Conservation (phyloP, 1,140 invertebrate genomes). For the Calephelis nemesis region DNA sequence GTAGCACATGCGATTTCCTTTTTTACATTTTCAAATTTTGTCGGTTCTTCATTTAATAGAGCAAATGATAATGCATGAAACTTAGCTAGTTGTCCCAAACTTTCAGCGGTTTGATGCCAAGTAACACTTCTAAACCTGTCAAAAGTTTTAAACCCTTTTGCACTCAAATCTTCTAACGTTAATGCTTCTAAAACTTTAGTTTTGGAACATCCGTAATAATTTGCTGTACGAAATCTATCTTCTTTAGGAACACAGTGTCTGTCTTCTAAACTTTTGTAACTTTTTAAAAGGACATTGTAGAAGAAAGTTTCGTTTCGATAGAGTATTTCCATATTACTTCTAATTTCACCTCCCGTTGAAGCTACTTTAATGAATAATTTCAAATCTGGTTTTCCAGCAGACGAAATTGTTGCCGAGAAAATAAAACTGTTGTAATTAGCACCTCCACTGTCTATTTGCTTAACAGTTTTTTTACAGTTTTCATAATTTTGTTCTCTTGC, state of each 20-base stretch:
- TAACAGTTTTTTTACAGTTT: background rate
- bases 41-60: slow-evolving; percentile 28
- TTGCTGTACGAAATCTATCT: background rate
- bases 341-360: slow-evolving; percentile 28
- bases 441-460: slow-evolving; percentile 29
- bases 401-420: slow-evolving; percentile 28
- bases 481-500: background rate
- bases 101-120: slow-evolving; percentile 30
- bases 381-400: slow-evolving; percentile 20
- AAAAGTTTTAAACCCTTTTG: slow-evolving; percentile 28
- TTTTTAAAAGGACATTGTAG: slow-evolving; percentile 31
- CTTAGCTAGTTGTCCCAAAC: slow-evolving; percentile 40
- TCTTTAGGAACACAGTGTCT: slow-evolving; percentile 30
- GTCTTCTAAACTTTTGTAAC: slow-evolving; percentile 30
- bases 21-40: slow-evolving; percentile 32
- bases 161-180: slow-evolving; percentile 42
- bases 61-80: slow-evolving; percentile 49
- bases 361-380: slow-evolving; percentile 45
- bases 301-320: slow-evolving; percentile 36
- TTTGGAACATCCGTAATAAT: slow-evolving; percentile 40
- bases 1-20: background rate
- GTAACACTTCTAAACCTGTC: too few relatives aligned
- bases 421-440: slow-evolving; percentile 41
- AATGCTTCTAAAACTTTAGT: slow-evolving; percentile 38
- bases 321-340: slow-evolving; percentile 17